These are phyloP conservation scores for Brassicogethes aeneus DNA, from an alignment of 2,888 invertebrate species.

Conservation along the genomic window DNA sequence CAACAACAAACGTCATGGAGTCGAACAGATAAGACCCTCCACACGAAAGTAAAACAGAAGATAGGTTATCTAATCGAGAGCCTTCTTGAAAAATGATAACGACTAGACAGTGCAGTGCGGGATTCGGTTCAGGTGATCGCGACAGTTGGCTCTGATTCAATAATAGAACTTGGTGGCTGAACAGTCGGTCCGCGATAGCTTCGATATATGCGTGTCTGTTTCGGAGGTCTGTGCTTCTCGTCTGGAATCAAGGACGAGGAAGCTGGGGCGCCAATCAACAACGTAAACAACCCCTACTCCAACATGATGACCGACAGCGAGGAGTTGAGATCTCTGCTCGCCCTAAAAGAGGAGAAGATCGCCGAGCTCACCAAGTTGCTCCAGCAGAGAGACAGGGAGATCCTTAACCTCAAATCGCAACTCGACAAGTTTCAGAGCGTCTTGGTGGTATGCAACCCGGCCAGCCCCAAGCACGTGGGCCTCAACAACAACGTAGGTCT, in stretches of 20 bases:
- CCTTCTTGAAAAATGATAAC: no score
- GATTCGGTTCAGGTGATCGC: no score
- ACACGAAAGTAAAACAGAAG: no score
- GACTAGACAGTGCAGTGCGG: no score
- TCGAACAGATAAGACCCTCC: no score
- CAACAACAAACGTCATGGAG: no score
- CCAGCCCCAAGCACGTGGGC: constrained; percentile 43
- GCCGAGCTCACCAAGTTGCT: constrained; percentile 63
- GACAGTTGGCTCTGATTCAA: no score
- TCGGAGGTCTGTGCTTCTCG: constrained; percentile 80
- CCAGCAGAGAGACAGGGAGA: constrained; percentile 67
- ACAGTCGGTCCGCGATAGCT: neutral
- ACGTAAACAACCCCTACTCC: constrained; percentile 14
- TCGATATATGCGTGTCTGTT: constrained; percentile 82
- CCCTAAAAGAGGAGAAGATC: constrained; percentile 61
- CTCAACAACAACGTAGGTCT: constrained; percentile 29
- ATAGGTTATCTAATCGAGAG: no score
- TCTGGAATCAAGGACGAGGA: constrained; percentile 78
- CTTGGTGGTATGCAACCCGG: constrained; percentile 60
- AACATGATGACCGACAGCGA: constrained; percentile 33
- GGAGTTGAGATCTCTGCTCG: constrained; percentile 46
- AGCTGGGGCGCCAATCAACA: constrained; percentile 46
- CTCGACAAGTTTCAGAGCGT: constrained; percentile 88
- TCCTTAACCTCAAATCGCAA: constrained; percentile 75
- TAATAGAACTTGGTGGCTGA: no score